A percentile compares a stretch with the other conserved stretches of the same genome.
phyloP scores from a whole-genome alignment of 2,113 vertebrate genomes.

The Peromyscus polionotus region DNA sequence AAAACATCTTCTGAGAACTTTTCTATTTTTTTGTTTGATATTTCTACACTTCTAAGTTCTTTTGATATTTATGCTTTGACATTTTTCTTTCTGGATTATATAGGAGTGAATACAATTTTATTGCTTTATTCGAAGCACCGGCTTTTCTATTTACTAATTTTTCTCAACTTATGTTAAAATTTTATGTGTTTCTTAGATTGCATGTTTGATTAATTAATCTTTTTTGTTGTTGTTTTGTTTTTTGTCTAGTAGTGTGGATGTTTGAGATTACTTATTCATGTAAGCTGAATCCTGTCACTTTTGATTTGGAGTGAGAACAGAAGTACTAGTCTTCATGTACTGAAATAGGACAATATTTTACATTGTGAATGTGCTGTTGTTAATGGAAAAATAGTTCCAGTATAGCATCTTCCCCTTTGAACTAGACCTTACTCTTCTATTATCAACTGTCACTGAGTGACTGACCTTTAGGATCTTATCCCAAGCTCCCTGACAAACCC shows the following conservation, averaged over 20 bases:
- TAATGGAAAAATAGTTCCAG: neutral
- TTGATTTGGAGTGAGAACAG: neutral
- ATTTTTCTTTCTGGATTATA: slow-evolving; percentile 6
- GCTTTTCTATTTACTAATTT: neutral
- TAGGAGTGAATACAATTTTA: neutral
- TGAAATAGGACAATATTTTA: neutral
- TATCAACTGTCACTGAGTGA: neutral
- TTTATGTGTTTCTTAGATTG: neutral
- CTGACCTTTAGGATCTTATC: neutral
- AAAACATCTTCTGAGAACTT: neutral
- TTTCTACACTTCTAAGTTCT: slow-evolving; percentile 11
- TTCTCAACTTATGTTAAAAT: neutral
- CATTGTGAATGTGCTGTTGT: neutral
- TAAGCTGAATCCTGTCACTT: neutral
- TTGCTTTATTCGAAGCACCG: neutral
- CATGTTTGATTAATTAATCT: neutral
- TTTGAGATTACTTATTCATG: neutral
- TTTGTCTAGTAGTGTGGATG: neutral
- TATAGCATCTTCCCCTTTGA: neutral
- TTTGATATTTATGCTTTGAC: neutral
- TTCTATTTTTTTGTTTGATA: neutral
- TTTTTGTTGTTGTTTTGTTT: neutral
- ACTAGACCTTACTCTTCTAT: neutral
- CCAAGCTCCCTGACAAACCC: neutral
- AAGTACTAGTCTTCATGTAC: neutral